Base-by-base conservation (phyloP, 2,113 vertebrate species). In the Orcinus orca region DNA sequence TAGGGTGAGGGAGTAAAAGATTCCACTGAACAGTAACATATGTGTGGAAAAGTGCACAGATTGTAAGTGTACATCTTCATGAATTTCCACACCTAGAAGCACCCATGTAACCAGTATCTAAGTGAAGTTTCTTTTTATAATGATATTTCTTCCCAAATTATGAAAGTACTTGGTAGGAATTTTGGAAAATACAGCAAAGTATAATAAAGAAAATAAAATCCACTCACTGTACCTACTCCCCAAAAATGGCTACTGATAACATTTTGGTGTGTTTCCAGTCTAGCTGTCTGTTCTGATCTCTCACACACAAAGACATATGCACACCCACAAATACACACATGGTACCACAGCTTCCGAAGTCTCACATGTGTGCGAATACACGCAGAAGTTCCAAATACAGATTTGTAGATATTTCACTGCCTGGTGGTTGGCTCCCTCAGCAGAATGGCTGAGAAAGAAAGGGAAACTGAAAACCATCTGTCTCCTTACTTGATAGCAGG, bases 161-260 rank as follows among this genome's bases (percentile, higher is more conserved):
- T 87, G 62, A 73, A 96, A 89, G 7, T 31, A 63, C 44, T 74
- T 55, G 79, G 4, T 71, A 77, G 76, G 71, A 74, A 90, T 60
- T 95, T 97, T 38, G 17, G 60, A 77, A 96, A 94, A 96, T 53
- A 65, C 11, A 67, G 5, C 50, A 53, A 85, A 85, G 38, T 92
- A 12, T 88, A 44, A 17, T 80, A 23, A 93, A 38, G 55, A 58
- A 93, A 94, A 79, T 62, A 38, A 79, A 94, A 89, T 14, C 3
- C 4, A 38, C 25, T 38, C 25, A 15, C 77, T 53, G 70, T 90
- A 68, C 25, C 10, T 80, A 7, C 38, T 2, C 2, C 47, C 17
- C 3, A 0, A 4, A 60, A 88, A 79, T 38, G 73, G 55, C 5
- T 23, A 74, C 36, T 38, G 33, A 5, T 68, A 76, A 74, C 76